Evolutionary conservation across 2,888 invertebrate species (phyloP).

Genomic region (Zelleria hepariella): DNA sequence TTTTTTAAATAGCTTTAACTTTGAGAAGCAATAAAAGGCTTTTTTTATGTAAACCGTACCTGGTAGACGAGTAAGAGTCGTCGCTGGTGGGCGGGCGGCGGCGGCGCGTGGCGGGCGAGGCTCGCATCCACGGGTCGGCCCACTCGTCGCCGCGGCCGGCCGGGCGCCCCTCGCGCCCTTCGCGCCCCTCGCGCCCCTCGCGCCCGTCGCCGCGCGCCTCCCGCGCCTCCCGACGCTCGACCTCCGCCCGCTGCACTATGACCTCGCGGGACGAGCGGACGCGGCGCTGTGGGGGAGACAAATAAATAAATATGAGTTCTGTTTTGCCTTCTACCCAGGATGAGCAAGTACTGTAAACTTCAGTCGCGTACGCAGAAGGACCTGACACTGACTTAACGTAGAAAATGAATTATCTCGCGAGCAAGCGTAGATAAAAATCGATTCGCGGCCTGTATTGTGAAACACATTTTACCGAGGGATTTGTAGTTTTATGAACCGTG

Average conservation of each 20-base stretch:
- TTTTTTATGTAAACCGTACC: slow-evolving; percentile 33
- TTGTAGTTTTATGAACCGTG: too few relatives aligned
- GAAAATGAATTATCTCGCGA: too few relatives aligned
- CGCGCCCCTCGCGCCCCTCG: slow-evolving; percentile 21
- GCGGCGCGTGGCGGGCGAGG: slow-evolving; percentile 64
- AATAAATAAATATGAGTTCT: not conserved
- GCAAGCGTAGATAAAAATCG: too few relatives aligned
- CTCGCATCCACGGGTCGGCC: slow-evolving; percentile 94
- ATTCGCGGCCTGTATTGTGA: too few relatives aligned
- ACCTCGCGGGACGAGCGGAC: slow-evolving; percentile 79
- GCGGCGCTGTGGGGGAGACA: slow-evolving; percentile 43
- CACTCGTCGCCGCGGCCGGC: slow-evolving; percentile 83
- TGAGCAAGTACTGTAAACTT: too few relatives aligned
- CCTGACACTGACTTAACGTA: too few relatives aligned
- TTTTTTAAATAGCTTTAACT: too few relatives aligned
- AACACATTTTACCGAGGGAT: too few relatives aligned
- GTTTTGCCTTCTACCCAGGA: too few relatives aligned
- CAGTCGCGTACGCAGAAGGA: too few relatives aligned
- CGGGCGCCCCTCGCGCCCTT: slow-evolving; percentile 18
- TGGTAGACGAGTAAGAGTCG: slow-evolving; percentile 62
- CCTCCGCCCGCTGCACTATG: slow-evolving; percentile 79
- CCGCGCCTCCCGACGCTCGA: slow-evolving; percentile 35
- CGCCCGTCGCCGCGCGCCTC: slow-evolving; percentile 23
- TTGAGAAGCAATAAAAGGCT: too few relatives aligned
- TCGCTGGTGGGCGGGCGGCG: slow-evolving; percentile 56